Evolutionary conservation across 1,140 invertebrate genomes (phyloP).

Genomic region (Brachionus manjavacas): DNA sequence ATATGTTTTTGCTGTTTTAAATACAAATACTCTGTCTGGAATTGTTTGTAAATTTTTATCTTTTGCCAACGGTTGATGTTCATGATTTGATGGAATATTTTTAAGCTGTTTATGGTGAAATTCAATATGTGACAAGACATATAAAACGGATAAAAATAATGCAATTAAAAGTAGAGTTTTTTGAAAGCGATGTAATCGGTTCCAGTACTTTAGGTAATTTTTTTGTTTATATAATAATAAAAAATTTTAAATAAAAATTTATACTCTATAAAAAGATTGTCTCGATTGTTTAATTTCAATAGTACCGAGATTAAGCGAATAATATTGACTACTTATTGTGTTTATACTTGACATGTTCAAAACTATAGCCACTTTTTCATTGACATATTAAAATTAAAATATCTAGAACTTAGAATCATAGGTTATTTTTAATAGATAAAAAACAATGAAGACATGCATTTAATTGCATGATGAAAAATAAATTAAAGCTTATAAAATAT

Average conservation of each 20-base stretch:
- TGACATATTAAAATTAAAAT: neutral
- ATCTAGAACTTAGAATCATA: neutral
- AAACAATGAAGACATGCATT: neutral
- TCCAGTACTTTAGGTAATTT: neutral
- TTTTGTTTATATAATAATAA: neutral
- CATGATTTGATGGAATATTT: conserved; percentile 41
- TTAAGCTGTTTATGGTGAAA: conserved; percentile 37
- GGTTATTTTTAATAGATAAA: neutral
- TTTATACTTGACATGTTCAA: conserved; percentile 17
- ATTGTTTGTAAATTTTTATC: neutral
- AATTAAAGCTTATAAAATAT: neutral
- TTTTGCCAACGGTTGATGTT: neutral
- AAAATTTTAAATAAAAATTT: neutral
- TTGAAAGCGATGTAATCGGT: conserved; percentile 33
- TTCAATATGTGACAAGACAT: conserved; percentile 31
- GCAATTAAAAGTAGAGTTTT: conserved; percentile 21
- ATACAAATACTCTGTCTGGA: neutral
- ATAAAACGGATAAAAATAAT: neutral
- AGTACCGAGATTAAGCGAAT: conserved; percentile 36
- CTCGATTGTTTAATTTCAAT: conserved; percentile 36
- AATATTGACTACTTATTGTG: conserved; percentile 21
- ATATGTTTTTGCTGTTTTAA: neutral
- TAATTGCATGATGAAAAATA: conserved; percentile 3
- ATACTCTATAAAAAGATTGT: conserved; percentile 32
- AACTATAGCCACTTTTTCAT: neutral